Evolutionary conservation across 2,797 vertebrate species (phyloP).

Genomic region (Centroberyx gerrardi): DNA sequence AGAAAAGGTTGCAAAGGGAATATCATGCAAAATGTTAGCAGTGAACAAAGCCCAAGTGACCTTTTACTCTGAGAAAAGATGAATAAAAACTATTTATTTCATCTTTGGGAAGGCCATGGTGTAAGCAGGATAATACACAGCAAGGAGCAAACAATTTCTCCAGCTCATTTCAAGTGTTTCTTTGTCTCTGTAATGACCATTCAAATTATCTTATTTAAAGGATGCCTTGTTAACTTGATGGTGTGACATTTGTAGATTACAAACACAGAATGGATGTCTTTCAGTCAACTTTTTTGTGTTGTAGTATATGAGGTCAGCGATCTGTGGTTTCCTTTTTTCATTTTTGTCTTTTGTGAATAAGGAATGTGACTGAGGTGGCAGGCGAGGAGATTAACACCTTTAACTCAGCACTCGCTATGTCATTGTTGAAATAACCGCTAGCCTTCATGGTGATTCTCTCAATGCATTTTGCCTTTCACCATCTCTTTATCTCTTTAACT

Average conservation of each 20-base stretch:
- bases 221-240: no score
- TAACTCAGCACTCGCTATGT: not conserved
- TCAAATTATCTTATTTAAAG: no score
- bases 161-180: no score
- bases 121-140: no score
- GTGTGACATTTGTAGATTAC: no score
- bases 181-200: no score
- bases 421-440: conserved; percentile 5
- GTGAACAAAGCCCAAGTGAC: conserved; percentile 23
- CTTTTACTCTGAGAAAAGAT: conserved; percentile 16
- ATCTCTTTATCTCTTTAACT: conserved; percentile 43
- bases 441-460: conserved; percentile 19
- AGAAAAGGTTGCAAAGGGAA: conserved; percentile 29
- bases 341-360: not conserved
- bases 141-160: no score
- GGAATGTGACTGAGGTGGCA: not conserved
- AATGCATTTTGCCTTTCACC: conserved; percentile 22
- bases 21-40: conserved; percentile 37
- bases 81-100: conserved; percentile 31
- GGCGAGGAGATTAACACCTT: conserved; percentile 11
- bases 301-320: no score
- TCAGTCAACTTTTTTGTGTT: no score
- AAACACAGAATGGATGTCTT: no score
- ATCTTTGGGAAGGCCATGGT: not conserved
- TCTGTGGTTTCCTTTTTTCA: no score